Evolutionary conservation across 2,888 invertebrate genomes (phyloP), one percentile per base, ranked within the genome.

Genomic region (Melieria picta): DNA sequence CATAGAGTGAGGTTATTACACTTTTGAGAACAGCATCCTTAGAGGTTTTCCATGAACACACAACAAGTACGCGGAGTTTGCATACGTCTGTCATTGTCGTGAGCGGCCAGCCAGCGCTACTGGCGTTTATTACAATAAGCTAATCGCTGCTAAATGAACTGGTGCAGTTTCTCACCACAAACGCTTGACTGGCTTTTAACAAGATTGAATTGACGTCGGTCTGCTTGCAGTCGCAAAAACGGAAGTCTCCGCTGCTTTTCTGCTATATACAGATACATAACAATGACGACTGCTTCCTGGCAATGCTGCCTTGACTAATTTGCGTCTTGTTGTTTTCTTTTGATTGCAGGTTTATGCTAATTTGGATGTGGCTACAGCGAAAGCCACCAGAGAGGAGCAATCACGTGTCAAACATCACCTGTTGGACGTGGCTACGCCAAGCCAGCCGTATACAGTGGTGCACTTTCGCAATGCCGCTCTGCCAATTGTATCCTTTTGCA

Each of bases 331-430:
- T 7, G 4, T 16, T 52, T 64, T n/a, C 10, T 11, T 58, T 58
- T 47, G 7, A 13, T 88, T 78, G 5, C 89, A 97, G 96, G 92
- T 99, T 47, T 99, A 99, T 89, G 94, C 93, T 86, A 95, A 96
- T 0, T 88, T 99, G 80, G 93, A 98, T 83, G 92, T 99, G 80
- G 92, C 95, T 78, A 98, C 98, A 0, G 98, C 98, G 45, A 98
- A 99, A 88, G 96, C 97, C 0, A 94, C 94, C 0, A 84, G 82
- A 42, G 92, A 92, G 77, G 99, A 99, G 84, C 91, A 91, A 79
- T 84, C 89, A 47, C 86, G 89, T 79, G 93, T 92, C 0, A 91
- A 90, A 1, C 99, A 99, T 88, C 98, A 99, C 84, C 88, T 99
- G 82, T 88, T 99, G 75, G 94, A 96, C 84, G 91, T 96, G 73